Evolutionary conservation across 2,888 invertebrate genomes (phyloP).

Genomic region (Frankliniella fusca): DNA sequence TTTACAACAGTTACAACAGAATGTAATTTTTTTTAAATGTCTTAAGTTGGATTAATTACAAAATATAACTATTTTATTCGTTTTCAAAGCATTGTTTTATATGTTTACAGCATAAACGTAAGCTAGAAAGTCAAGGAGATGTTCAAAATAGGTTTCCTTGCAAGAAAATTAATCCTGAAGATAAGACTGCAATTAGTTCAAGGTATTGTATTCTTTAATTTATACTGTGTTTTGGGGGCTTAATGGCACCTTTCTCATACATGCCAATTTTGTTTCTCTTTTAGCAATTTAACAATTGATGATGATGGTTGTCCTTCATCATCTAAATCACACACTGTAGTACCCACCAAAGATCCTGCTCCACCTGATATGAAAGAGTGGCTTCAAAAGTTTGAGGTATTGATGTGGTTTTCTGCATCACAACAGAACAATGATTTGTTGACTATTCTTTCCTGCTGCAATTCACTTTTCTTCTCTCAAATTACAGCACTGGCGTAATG

Average conservation of each 20-base stretch:
- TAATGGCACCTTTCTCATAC: neutral
- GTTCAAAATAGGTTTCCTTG: constrained; percentile 51
- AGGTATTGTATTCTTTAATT: constrained; percentile 37
- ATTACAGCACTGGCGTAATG: constrained; percentile 74
- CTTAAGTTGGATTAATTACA: no score
- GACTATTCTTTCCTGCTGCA: constrained; percentile 9
- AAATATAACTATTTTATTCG: no score
- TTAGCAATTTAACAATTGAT: neutral
- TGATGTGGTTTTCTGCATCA: constrained; percentile 5
- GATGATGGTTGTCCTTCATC: constrained; percentile 22
- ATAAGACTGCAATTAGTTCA: constrained; percentile 43
- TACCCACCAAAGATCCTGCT: constrained; percentile 74
- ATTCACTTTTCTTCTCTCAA: constrained; percentile 27
- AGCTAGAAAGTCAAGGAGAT: constrained; percentile 45
- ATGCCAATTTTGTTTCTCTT: neutral
- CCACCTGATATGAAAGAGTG: constrained; percentile 72
- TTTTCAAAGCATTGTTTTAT: neutral
- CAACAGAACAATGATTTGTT: neutral
- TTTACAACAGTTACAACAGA: no score
- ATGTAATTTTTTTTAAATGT: no score
- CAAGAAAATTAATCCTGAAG: constrained; percentile 54
- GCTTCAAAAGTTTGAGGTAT: constrained; percentile 68
- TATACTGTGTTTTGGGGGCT: neutral
- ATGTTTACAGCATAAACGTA: constrained; percentile 49
- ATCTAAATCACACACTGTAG: constrained; percentile 48